Base-by-base conservation (phyloP, 2,113 vertebrate genomes). In the Holacanthus passer region DNA sequence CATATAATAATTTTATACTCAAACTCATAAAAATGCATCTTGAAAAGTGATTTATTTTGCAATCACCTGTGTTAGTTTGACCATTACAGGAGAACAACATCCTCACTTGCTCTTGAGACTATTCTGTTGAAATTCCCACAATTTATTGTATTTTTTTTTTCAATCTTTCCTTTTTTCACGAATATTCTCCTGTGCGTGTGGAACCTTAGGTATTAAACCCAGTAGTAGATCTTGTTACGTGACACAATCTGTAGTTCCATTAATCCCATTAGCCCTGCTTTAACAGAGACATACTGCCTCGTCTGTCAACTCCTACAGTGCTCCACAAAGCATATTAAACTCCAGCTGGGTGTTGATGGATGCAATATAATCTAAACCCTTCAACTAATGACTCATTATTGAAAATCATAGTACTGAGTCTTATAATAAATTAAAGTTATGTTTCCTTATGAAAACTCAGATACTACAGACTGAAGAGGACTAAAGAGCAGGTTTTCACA, bases 241-340 rank as follows among this genome's bases (percentile, higher is more conserved):
- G n/a, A 31, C 56, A 48, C 24, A 39, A 7, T 67, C 29, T 81
- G 47, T 16, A 60, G 39, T 53, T 62, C 39, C 55, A 66, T 66
- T 66, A 79, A 78, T 77, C 74, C 43, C 45, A 72, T 82, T 52
- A 85, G 32, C 13, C 1, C 35, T 41, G 27, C 63, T 53, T 65
- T 74, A 67, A 78, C 41, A 74, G 48, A 73, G 22, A 55, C 7
- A 47, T 22, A n/a, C 32, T 24, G 19, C 16, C 52, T 43, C 5
- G 0, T 77, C 24, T 39, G 62, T 69, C 27, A 62, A 55, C 14
- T 73, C 60, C 69, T 55, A 16, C 50, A 37, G 50, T 14, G 35
- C 22, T 74, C n/a, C 39, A 43, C 53, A 66, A 56, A 55, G 41
- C 59, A 35, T 4, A n/a, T 56, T 12, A 39, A 20, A 32, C 24